Conservation (phyloP, 2,113 vertebrate species). For the Microcebus jonahi region DNA sequence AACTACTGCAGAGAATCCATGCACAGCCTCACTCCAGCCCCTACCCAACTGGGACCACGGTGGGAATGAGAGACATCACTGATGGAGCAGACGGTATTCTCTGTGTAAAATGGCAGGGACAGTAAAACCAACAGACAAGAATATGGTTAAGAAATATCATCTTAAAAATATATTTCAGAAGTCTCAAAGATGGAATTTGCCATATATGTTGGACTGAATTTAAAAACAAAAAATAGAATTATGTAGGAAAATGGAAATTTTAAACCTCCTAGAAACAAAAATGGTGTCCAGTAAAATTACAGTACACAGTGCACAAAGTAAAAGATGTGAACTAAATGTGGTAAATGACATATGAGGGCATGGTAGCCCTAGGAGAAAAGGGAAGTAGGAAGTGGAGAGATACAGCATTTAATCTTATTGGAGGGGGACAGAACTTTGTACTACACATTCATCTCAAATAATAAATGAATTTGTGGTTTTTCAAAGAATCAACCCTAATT, state of each 20-base stretch:
- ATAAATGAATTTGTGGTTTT: neutral
- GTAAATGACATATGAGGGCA: neutral
- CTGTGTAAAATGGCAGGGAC: neutral
- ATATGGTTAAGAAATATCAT: neutral
- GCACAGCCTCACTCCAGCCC: neutral
- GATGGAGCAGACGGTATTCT: accelerated
- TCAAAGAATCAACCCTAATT: neutral
- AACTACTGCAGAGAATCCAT: neutral
- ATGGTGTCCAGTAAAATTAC: neutral
- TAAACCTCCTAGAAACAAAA: neutral
- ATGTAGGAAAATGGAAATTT: neutral
- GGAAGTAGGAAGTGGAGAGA: neutral
- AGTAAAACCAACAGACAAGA: neutral
- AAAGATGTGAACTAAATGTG: too few species aligned
- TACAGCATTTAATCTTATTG: too few species aligned
- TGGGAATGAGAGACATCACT: neutral
- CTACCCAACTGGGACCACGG: too few species aligned
- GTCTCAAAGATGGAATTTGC: neutral
- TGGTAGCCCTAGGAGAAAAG: neutral
- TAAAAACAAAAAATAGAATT: neutral
- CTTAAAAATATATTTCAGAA: too few species aligned
- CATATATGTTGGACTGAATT: neutral
- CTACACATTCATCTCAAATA: neutral
- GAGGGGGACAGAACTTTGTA: accelerated
- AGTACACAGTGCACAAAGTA: neutral